A percentile compares a stretch with the other conserved stretches of the same genome.
Conservation (phyloP, 2,113 vertebrate genomes). For the Albula goreensis region DNA sequence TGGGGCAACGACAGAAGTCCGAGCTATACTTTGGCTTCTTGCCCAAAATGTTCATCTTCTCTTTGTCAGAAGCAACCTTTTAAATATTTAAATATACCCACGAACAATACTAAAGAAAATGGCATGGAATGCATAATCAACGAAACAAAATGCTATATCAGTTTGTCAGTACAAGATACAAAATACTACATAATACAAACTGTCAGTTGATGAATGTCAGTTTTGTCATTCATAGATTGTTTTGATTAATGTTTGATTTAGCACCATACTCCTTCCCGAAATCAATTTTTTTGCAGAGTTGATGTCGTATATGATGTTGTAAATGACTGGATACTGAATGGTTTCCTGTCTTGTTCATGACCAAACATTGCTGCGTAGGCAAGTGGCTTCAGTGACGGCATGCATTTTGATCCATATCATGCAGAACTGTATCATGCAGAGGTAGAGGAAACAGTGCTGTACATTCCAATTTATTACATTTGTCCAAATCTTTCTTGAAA, state of each 20-base stretch:
- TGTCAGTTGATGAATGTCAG: no score
- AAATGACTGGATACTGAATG: background rate
- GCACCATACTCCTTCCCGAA: background rate
- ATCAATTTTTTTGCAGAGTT: no score
- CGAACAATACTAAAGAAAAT: background rate
- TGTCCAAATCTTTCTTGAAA: background rate
- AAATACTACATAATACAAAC: no score
- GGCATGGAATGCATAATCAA: background rate
- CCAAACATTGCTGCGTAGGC: background rate
- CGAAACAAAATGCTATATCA: no score
- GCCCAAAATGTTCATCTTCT: background rate
- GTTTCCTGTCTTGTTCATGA: background rate
- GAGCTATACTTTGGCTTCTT: background rate
- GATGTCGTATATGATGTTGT: background rate
- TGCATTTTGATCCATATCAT: background rate
- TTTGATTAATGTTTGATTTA: background rate
- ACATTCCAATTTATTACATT: background rate
- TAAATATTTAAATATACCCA: background rate
- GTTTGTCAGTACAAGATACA: no score
- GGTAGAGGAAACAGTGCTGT: background rate
- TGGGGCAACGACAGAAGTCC: background rate
- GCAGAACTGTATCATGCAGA: background rate
- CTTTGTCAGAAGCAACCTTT: background rate
- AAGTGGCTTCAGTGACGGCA: background rate
- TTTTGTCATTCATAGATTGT: no score